Evolutionary conservation across 2,888 invertebrate species (phyloP), one percentile per base, ranked within the genome.

Genomic region (Stegana nigrithorax): DNA sequence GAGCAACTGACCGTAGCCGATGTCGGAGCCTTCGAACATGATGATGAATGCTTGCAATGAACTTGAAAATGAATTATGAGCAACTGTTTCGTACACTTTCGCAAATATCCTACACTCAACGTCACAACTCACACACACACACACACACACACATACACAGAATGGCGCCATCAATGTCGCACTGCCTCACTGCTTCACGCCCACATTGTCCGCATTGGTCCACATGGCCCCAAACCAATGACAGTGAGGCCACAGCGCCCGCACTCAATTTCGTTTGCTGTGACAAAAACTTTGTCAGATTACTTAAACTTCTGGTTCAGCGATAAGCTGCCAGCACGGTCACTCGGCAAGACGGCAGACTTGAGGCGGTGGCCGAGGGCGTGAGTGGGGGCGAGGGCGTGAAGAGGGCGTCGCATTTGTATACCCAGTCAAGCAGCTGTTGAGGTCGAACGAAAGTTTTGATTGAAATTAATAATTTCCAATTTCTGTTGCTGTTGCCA

Each of bases 391-490:
- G 36, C 2, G 10, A n/a, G 36, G 36, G 4, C n/a, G n/a, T 2
- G n/a, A 36, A 36, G n/a, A n/a, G n/a, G 39, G 10, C 17, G n/a
- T 39, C 14, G 39, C 14, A 39, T 39, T 32, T 32, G 32, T n/a
- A n/a, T n/a, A n/a, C n/a, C n/a, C n/a, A n/a, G n/a, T n/a, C n/a
- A n/a, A n/a, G n/a, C n/a, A n/a, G n/a, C n/a, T n/a, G 10, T 3
- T 36, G 36, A 36, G 25, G 47, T 21, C 25, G 19, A 17, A 19
- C 7, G 59, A 75, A 74, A 74, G 69, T 74, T 75, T 75, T 75
- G 74, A 75, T 75, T 75, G 76, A 75, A 75, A 75, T 75, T 75
- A 73, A 75, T 75, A 75, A 74, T 75, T 75, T 75, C 67, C 76
- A 75, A 75, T 75, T 75, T 72, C 65, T 63, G 64, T 63, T 70